A percentile compares a stretch with the other conserved stretches of the same genome.
Conservation (phyloP, 2,888 invertebrate genomes). For the Cheilosia soror region DNA sequence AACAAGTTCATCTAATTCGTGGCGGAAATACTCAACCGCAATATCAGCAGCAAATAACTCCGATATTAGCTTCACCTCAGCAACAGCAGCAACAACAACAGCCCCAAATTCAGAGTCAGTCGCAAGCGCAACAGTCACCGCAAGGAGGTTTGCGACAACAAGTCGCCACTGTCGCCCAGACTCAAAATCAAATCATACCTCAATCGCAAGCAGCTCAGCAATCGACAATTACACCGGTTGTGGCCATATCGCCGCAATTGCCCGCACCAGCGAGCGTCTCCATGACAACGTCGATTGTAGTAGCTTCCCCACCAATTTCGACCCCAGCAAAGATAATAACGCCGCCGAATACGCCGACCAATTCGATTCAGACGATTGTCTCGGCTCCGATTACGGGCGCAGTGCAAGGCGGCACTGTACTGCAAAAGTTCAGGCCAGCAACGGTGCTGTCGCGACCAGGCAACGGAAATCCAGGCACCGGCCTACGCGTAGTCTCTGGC, state of each 20-base stretch:
- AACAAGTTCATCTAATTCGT: slow-evolving; percentile 65
- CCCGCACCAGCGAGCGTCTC: slow-evolving; percentile 56
- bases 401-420: slow-evolving; percentile 75
- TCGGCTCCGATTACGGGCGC: slow-evolving; percentile 58
- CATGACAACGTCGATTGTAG: slow-evolving; percentile 62
- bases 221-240: slow-evolving; percentile 58
- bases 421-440: slow-evolving; percentile 80
- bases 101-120: slow-evolving; percentile 40
- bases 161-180: slow-evolving; percentile 56
- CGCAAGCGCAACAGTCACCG: slow-evolving; percentile 50
- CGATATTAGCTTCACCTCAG: slow-evolving; percentile 53
- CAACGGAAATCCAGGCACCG: slow-evolving; percentile 67
- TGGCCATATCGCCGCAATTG: slow-evolving; percentile 59
- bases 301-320: slow-evolving; percentile 57
- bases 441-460: slow-evolving; percentile 76
- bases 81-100: slow-evolving; percentile 39
- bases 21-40: slow-evolving; percentile 68
- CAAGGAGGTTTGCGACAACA: slow-evolving; percentile 57
- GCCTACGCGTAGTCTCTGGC: slow-evolving; percentile 75
- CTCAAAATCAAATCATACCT: slow-evolving; percentile 65
- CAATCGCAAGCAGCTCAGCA: slow-evolving; percentile 78
- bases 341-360: slow-evolving; percentile 64
- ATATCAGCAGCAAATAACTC: slow-evolving; percentile 59
- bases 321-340: slow-evolving; percentile 61
- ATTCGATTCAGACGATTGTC: slow-evolving; percentile 62